A percentile compares a stretch with the other conserved stretches of the same genome.
phyloP scores from a whole-genome alignment of 2,113 vertebrate species.

The Mola mola region DNA sequence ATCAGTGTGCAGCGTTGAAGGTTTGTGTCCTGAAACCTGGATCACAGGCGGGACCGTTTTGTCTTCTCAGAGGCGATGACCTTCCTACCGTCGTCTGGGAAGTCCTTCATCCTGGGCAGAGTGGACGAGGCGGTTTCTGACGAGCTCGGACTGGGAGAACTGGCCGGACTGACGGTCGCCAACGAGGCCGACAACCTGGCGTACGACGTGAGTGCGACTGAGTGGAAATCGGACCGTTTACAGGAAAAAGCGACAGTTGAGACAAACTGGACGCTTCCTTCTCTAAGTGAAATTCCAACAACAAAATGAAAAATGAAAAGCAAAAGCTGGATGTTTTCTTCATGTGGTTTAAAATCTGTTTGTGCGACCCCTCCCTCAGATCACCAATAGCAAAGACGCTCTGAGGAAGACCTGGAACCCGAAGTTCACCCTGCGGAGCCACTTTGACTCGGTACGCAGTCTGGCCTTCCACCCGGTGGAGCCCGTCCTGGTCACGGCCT shows the following conservation, averaged over 20 bases:
- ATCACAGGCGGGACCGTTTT: neutral
- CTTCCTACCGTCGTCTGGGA: constrained; percentile 92
- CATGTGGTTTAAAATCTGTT: neutral
- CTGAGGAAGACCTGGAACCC: constrained; percentile 95
- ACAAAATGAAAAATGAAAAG: neutral
- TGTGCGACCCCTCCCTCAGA: constrained; percentile 70
- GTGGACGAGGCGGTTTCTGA: constrained; percentile 90
- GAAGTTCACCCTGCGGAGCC: constrained; percentile 94
- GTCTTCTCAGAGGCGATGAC: constrained; percentile 88
- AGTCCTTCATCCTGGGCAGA: constrained; percentile 92
- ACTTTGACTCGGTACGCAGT: constrained; percentile 93
- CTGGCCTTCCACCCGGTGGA: constrained; percentile 94
- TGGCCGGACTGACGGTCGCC: constrained; percentile 94
- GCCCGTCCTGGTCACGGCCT: constrained; percentile 94
- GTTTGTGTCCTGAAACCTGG: neutral
- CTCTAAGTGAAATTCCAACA: too few relatives aligned
- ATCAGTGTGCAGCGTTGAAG: too few relatives aligned
- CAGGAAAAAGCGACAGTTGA: too few relatives aligned
- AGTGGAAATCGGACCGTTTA: too few relatives aligned
- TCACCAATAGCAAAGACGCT: constrained; percentile 91
- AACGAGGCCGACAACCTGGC: constrained; percentile 92
- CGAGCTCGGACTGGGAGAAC: constrained; percentile 93
- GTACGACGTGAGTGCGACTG: constrained; percentile 89
- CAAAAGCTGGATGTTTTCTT: neutral
- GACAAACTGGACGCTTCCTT: too few relatives aligned